Evolutionary conservation across 2,113 vertebrate genomes (phyloP).

Genomic region (Sitta europaea): DNA sequence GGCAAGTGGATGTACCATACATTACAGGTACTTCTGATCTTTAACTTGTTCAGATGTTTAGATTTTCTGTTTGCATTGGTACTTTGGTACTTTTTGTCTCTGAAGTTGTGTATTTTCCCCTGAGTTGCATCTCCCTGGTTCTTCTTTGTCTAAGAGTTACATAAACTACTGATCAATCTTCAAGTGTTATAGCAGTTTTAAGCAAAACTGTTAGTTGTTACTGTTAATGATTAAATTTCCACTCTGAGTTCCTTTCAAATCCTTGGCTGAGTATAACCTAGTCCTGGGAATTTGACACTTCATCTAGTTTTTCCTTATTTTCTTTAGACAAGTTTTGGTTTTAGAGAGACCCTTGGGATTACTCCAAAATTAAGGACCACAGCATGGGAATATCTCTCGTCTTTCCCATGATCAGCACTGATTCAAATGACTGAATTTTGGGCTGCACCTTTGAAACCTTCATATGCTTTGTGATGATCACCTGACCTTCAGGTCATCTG

Average conservation of each 20-base stretch:
- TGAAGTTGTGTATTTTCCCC: neutral
- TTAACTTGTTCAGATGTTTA: rapidly evolving
- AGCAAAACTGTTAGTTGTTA: neutral
- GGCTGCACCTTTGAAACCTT: neutral
- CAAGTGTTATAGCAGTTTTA: neutral
- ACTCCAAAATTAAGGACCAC: neutral
- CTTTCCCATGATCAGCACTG: neutral
- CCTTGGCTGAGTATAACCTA: neutral
- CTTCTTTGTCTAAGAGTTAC: neutral
- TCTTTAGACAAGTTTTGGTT: rapidly evolving
- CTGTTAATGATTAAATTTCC: neutral
- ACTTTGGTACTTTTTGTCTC: neutral
- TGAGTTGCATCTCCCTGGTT: neutral
- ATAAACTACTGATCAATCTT: neutral
- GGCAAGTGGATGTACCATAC: neutral
- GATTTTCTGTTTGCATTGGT: neutral
- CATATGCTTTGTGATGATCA: neutral
- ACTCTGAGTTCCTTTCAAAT: neutral
- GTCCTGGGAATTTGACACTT: neutral
- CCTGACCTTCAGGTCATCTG: neutral
- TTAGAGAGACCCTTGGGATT: neutral
- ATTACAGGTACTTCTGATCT: rapidly evolving
- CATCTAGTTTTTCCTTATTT: neutral
- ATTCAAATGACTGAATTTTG: neutral
- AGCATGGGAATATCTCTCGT: neutral